A percentile compares a stretch with the other conserved stretches of the same genome.
These are phyloP conservation scores for Sceliomorpha sp. DNA, from an alignment of 2,888 invertebrate genomes.

Conservation along the genomic window DNA sequence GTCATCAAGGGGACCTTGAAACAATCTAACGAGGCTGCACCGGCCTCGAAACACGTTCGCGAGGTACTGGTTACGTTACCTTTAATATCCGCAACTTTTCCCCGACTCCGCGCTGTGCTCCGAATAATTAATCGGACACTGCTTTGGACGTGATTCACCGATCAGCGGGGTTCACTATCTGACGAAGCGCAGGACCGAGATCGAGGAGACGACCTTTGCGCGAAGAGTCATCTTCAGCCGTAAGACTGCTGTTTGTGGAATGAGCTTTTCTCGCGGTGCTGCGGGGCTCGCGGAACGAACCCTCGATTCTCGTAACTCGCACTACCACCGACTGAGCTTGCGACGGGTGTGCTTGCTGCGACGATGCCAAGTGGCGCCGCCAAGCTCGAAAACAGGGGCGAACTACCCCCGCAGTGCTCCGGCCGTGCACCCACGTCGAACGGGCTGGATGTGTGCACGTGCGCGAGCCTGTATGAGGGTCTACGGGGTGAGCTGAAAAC, in stretches of 20 bases:
- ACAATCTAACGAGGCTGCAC: background rate
- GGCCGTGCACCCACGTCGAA: too few species aligned
- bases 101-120: too few species aligned
- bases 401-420: conserved; percentile 22
- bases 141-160: background rate
- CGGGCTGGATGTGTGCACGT: background rate
- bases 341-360: conserved; percentile 18
- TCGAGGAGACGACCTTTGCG: background rate
- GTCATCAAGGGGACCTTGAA: conserved; percentile 11
- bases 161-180: conserved; percentile 12
- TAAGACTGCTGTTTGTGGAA: too few species aligned
- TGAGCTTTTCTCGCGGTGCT: too few species aligned
- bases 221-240: conserved; percentile 18
- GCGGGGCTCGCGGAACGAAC: conserved; percentile 4
- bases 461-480: background rate
- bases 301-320: conserved; percentile 12
- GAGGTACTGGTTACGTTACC: too few species aligned
- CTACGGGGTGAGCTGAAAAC: background rate
- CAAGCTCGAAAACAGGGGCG: conserved; percentile 18
- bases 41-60: too few species aligned
- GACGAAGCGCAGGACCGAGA: background rate
- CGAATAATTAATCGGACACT: too few species aligned
- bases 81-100: too few species aligned
- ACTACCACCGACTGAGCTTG: conserved; percentile 28
- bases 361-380: conserved; percentile 29